Percentiles rank a stretch among this genome's conserved stretches.
Conservation (phyloP, 1,140 invertebrate genomes). For the Neocloeon triangulifer region DNA sequence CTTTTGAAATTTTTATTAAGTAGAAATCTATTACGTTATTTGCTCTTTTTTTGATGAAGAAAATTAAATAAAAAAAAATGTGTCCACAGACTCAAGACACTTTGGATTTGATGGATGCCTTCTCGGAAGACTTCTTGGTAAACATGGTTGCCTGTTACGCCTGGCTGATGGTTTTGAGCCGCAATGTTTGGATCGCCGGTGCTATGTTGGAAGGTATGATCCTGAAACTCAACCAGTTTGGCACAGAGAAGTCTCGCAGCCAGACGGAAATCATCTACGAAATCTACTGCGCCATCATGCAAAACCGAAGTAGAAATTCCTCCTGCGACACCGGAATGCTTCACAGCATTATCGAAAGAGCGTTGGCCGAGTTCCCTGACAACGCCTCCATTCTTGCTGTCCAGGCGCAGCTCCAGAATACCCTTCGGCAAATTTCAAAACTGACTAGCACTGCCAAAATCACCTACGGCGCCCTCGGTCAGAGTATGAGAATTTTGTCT, state of each 20-base stretch:
- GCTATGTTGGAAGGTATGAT: constrained; percentile 16
- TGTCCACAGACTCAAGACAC: too few species aligned
- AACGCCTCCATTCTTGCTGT: constrained; percentile 27
- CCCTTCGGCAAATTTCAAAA: too few species aligned
- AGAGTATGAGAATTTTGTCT: too few species aligned
- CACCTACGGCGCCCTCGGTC: too few species aligned
- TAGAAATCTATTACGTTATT: too few species aligned
- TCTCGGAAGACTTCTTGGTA: constrained; percentile 23
- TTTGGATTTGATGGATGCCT: constrained; percentile 11
- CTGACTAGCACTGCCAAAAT: too few species aligned
- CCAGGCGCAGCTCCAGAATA: too few species aligned
- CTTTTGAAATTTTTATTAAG: too few species aligned
- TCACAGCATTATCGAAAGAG: constrained; percentile 9
- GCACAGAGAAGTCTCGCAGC: constrained; percentile 2
- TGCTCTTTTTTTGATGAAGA: too few species aligned
- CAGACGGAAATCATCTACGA: constrained; percentile 21
- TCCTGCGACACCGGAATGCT: constrained; percentile 6
- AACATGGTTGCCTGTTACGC: constrained; percentile 27
- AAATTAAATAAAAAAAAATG: too few species aligned
- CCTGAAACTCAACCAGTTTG: constrained; percentile 6
- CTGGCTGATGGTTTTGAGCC: constrained; percentile 22
- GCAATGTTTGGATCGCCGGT: constrained; percentile 13
- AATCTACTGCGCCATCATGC: constrained; percentile 18
- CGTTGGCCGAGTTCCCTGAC: constrained; percentile 24
- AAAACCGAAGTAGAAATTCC: constrained; percentile 16